Conservation (phyloP, 2,888 invertebrate genomes). For the Nomada goodeniana region DNA sequence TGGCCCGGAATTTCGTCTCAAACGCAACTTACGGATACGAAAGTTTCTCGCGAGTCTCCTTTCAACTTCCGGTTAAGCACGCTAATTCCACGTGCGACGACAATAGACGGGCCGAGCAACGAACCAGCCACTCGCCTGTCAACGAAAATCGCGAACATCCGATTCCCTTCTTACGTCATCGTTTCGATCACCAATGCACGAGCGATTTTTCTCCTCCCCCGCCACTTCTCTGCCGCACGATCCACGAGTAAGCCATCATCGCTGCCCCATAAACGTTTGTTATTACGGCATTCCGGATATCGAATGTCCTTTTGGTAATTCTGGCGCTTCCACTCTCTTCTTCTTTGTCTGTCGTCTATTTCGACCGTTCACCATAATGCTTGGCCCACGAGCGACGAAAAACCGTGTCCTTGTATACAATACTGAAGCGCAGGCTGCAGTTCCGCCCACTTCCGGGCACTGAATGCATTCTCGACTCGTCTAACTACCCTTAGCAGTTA, state of each 20-base stretch:
- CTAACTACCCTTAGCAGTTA: slow-evolving; percentile 82
- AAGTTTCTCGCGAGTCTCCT: slow-evolving; percentile 2
- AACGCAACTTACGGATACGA: not conserved
- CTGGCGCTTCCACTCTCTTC: slow-evolving; percentile 63
- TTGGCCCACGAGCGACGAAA: slow-evolving; percentile 71
- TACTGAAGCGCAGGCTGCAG: slow-evolving; percentile 81
- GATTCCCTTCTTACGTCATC: slow-evolving; percentile 79
- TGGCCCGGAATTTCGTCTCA: not conserved
- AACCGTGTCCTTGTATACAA: slow-evolving; percentile 78
- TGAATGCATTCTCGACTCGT: slow-evolving; percentile 83
- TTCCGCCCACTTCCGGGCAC: slow-evolving; percentile 84
- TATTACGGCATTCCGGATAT: slow-evolving; percentile 83
- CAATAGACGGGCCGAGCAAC: slow-evolving; percentile 13
- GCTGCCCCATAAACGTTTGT: slow-evolving; percentile 72
- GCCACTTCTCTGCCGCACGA: slow-evolving; percentile 46
- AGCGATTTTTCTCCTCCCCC: slow-evolving; percentile 67
- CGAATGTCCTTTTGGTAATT: slow-evolving; percentile 83
- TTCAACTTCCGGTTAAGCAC: slow-evolving; percentile 43
- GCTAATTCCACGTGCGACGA: slow-evolving; percentile 33
- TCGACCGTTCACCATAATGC: slow-evolving; percentile 66
- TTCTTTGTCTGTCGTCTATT: slow-evolving; percentile 48
- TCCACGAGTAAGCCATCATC: slow-evolving; percentile 47
- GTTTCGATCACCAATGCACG: slow-evolving; percentile 59
- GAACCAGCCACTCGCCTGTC: slow-evolving; percentile 43
- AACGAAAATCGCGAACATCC: slow-evolving; percentile 68